Base-by-base conservation (phyloP, 2,888 invertebrate species). In the Hirtodrosophila cameraria region DNA sequence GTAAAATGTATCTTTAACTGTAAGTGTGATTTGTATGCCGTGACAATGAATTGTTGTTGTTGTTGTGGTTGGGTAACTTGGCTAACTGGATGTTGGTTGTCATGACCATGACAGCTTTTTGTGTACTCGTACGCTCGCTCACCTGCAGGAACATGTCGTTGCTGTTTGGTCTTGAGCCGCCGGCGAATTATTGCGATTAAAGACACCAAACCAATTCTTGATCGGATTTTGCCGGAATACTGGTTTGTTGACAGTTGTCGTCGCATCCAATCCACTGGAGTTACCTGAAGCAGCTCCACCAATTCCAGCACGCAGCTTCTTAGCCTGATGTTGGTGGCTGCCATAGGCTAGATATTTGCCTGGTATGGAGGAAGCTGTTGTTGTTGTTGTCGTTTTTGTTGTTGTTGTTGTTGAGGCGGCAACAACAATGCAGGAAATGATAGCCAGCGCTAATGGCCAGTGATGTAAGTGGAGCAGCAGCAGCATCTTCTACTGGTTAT, bases 121-220 rank as follows among this genome's bases (percentile, higher is more conserved):
- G 43, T 28, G 18, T 55, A 58, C 69, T n/a, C n/a, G n/a, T n/a
- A n/a, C n/a, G n/a, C n/a, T n/a, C n/a, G n/a, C n/a, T 79, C 73
- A 89, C 88, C 88, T 89, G 89, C 88, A 89, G 71, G 87, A 86
- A 70, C 89, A 89, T 69, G 82, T 88, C 61, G 23, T 23, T 6
- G 86, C 38, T 38, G 67, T 74, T 75, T 73, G 69, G 64, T 76
- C 95, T 18, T 85, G 79, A 61, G 84, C 78, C 62, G 95, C 94
- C 54, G 78, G 86, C 59, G 86, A 76, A 64, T 86, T 88, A 75
- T 93, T 92, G 85, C 94, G 93, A 71, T 94, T 94, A 91, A 94
- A 94, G 41, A 93, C 90, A 20, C 94, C 92, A 80, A 93, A 92
- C 88, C 93, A 92, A 88, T 93, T 93, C 89, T 92, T 93, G 33